Base-by-base conservation (phyloP, 2,888 invertebrate genomes). In the Leucozona laternaria region DNA sequence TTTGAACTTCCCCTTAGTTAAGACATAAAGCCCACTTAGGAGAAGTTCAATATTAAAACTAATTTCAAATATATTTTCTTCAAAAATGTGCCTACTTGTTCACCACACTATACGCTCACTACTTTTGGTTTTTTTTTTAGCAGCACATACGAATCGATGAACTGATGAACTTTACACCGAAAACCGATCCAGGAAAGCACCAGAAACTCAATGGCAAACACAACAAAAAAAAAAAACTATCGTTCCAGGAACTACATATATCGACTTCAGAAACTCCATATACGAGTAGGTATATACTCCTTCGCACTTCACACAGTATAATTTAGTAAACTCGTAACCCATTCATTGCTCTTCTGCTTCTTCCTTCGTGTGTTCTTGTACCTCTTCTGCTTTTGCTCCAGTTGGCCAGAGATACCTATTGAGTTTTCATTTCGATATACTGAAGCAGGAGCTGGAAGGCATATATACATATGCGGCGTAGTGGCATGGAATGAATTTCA, bases 241-340 rank as follows among this genome's bases (percentile, higher is more conserved):
- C 13, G 1, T 50, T 34, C 34, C 48, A 70, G 62, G 53, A 17
- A 70, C 64, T 71, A n/a, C n/a, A n/a, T n/a, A n/a, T n/a, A 84
- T 80, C 48, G 50, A 71, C 68, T 70, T 50, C 60, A 83, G 17
- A 75, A 71, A 64, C 75, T 75, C 60, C 45, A 68, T 50, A n/a
- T 58, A 17, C 2, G 37, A 4, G 40, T 5, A 34, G 8, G 4
- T 22, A 20, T 22, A 8, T 15, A 50, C 68, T 68, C 68, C 68
- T 68, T 68, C 50, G 48, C 77, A 76, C 66, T 68, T 68, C 58
- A 55, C 80, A 72, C 58, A 57, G 80, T 72, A 77, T 85, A 81
- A 81, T 85, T 77, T 85, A 78, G 80, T 81, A 85, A 85, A 85
- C 85, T 77, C 80, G 77, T 81, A 80, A 85, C 80, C 77, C 73